A percentile compares a stretch with the other conserved stretches of the same genome.
These are phyloP conservation scores for Cryptomyrus ogoouensis DNA, from an alignment of 2,113 vertebrate genomes.

Conservation along the genomic window DNA sequence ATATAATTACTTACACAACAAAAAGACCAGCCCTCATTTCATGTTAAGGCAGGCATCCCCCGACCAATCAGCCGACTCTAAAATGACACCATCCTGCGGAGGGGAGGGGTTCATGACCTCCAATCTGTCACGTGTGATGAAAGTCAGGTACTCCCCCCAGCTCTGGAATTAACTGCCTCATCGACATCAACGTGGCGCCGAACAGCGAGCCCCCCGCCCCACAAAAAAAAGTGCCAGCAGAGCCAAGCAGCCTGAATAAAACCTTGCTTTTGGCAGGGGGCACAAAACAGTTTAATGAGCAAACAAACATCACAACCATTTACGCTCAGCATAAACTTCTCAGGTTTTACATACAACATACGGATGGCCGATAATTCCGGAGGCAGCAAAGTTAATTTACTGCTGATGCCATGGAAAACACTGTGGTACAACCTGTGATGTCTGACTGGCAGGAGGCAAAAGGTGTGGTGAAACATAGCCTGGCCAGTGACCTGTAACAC, in stretches of 20 bases:
- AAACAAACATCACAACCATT: not conserved
- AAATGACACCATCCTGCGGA: not conserved
- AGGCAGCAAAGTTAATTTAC: not conserved
- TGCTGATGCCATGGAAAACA: not conserved
- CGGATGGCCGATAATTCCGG: not conserved
- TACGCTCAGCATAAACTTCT: not conserved
- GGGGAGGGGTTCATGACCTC: not conserved
- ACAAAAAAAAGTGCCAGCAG: not conserved
- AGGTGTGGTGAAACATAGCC: not conserved
- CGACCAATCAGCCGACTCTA: not conserved
- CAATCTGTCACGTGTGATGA: not conserved
- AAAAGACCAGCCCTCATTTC: not conserved
- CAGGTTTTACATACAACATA: not conserved
- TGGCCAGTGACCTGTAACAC: not conserved
- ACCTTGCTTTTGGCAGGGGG: not conserved
- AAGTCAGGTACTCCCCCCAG: not conserved
- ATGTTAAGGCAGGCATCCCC: not conserved
- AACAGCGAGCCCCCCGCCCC: not conserved
- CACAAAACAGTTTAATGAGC: not conserved
- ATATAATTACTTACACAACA: not conserved
- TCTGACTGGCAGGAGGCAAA: not conserved
- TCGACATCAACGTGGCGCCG: not conserved
- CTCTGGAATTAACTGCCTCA: not conserved
- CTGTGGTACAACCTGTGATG: not conserved
- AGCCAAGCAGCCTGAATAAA: not conserved